Evolutionary conservation across 2,113 vertebrate genomes (phyloP), one percentile per base, ranked within the genome.

Genomic region (Maccullochella peelii): DNA sequence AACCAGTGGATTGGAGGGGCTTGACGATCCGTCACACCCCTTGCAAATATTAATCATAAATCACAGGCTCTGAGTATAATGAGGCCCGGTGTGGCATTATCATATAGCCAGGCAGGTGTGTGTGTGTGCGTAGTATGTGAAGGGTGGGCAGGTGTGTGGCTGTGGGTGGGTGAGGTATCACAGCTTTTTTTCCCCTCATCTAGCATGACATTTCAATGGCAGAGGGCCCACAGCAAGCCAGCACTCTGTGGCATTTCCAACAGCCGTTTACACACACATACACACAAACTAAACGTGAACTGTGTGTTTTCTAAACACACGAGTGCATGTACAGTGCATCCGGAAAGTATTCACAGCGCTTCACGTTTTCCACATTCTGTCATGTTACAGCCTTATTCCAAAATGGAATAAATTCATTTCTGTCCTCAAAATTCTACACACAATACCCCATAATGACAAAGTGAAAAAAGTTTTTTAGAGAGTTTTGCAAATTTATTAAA

Each of bases 1-100:
- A 84, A 93, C 91, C 92, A 86, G 78, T 92, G 69, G 74, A 88
- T 89, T 85, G 82, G 82, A 84, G 88, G 77, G 88, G 88, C 72
- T 80, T 85, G 90, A 91, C 16, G 54, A 85, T 65, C 59, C 38
- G 50, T 87, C 93, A 89, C 92, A 79, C 90, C 90, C 85, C 82
- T 84, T 74, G 81, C 52, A 76, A 91, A 92, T 92, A 94, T 93
- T 92, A 92, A 91, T 89, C 88, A 90, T 88, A 88, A 90, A 90
- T 93, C 88, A 92, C 58, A 20, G 76, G 75, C 89, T 80, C 67
- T 20, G 82, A 69, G 86, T 86, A 92, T 93, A 93, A 93, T 88
- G 83, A 92, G 87, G 70, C 62, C 52, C 25, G 0, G 68, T 30
- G 12, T 85, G 72, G 77, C 80, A 85, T 92, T 90, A 92, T 79